These are phyloP conservation scores for Porphyrio hochstetteri DNA, from an alignment of 2,113 vertebrate genomes.

Conservation along the genomic window DNA sequence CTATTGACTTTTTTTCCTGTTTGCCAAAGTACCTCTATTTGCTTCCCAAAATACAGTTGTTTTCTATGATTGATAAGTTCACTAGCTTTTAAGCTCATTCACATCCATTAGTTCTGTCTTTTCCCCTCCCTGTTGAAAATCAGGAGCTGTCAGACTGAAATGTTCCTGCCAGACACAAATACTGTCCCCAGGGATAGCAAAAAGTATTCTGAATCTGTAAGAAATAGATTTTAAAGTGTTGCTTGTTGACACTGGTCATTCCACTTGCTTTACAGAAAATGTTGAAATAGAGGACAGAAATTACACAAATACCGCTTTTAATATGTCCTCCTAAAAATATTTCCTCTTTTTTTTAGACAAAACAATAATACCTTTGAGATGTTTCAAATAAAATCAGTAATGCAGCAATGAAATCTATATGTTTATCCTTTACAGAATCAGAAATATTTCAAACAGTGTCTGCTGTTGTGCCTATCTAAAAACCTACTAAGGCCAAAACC, in stretches of 20 bases:
- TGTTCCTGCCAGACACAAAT: constrained; percentile 71
- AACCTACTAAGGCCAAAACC: not conserved
- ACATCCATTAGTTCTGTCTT: constrained; percentile 76
- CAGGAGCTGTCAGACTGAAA: constrained; percentile 75
- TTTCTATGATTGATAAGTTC: constrained; percentile 76
- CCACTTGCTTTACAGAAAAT: constrained; percentile 6
- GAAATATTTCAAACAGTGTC: not conserved
- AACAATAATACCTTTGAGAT: not conserved
- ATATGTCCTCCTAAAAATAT: not conserved
- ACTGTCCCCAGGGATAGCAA: constrained; percentile 57
- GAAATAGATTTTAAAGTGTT: constrained; percentile 63
- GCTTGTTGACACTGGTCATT: constrained; percentile 61
- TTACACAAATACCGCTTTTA: not conserved
- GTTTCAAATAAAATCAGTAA: not conserved
- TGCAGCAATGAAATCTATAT: not conserved
- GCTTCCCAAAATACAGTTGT: constrained; percentile 61
- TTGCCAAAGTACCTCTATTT: constrained; percentile 61
- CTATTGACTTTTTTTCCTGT: constrained; percentile 42
- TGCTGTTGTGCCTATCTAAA: not conserved
- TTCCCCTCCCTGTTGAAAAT: constrained; percentile 71
- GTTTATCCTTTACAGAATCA: not conserved
- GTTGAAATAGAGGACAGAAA: not conserved
- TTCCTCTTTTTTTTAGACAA: not conserved
- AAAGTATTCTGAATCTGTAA: constrained; percentile 41
- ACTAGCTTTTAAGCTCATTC: constrained; percentile 74